Conservation (phyloP, 2,113 vertebrate genomes). For the Emydocephalus ijimae region DNA sequence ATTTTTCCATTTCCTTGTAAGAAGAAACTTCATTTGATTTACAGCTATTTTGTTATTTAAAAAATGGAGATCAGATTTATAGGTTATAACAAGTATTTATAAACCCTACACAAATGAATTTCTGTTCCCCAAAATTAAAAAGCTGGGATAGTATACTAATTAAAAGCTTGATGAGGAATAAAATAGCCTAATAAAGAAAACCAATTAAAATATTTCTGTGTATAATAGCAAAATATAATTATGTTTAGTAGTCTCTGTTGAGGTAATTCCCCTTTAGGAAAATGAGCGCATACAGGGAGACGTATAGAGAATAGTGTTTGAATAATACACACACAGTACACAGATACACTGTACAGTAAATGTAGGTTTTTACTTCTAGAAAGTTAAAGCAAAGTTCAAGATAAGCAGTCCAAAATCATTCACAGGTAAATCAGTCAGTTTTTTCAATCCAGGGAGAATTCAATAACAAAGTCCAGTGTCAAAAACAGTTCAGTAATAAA, state of each 20-base stretch:
- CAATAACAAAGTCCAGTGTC: too few relatives aligned
- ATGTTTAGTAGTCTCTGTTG: not conserved
- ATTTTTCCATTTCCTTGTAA: constrained; percentile 26
- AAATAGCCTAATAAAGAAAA: not conserved
- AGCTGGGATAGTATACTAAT: not conserved
- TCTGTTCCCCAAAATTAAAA: not conserved
- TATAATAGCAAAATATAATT: not conserved
- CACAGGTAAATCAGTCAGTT: too few relatives aligned
- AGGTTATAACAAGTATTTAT: not conserved
- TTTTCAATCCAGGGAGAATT: too few relatives aligned
- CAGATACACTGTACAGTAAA: too few relatives aligned
- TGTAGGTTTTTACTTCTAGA: too few relatives aligned
- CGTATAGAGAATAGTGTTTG: too few relatives aligned
- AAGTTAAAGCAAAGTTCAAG: too few relatives aligned
- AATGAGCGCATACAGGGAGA: too few relatives aligned
- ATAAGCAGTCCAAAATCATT: too few relatives aligned
- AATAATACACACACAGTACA: too few relatives aligned
- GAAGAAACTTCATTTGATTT: constrained; percentile 2
- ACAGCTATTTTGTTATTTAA: not conserved
- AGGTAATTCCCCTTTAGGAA: too few relatives aligned
- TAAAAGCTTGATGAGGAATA: not conserved
- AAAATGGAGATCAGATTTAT: not conserved
- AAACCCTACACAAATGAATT: not conserved
- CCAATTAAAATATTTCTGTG: not conserved
- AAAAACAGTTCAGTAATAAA: too few relatives aligned